phyloP scores from a whole-genome alignment of 2,888 invertebrate species.

The Drosophila mercatorum region DNA sequence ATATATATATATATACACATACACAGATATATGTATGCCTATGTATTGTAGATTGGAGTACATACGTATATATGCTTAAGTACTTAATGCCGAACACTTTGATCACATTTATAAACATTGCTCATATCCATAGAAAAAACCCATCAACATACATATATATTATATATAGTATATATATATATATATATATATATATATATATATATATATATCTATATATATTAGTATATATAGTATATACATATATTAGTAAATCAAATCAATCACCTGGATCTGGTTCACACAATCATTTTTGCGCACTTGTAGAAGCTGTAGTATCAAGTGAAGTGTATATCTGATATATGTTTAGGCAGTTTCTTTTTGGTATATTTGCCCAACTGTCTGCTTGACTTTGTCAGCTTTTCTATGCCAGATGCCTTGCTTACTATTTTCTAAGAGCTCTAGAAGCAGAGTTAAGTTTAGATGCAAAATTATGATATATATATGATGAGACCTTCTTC shows the following conservation, averaged over 20 bases:
- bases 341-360: background rate
- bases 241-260: background rate
- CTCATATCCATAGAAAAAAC: background rate
- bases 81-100: constrained; percentile 9
- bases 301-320: background rate
- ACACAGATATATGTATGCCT: constrained; percentile 25
- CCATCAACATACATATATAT: background rate
- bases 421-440: background rate
- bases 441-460: no score
- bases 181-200: background rate
- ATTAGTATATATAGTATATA: background rate
- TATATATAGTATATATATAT: background rate
- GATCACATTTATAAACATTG: constrained; percentile 5
- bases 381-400: background rate
- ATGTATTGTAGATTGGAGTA: constrained; percentile 6
- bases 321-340: background rate
- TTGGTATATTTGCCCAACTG: background rate
- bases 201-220: no score
- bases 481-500: no score
- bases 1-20: constrained; percentile 14
- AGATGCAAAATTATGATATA: no score
- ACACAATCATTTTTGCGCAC: constrained; percentile 12
- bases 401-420: background rate
- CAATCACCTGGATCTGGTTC: constrained; percentile 18
- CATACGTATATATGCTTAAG: constrained; percentile 27